Evolutionary conservation across 1,140 invertebrate species (phyloP).

Genomic region (Pseudobourletiella spinata): DNA sequence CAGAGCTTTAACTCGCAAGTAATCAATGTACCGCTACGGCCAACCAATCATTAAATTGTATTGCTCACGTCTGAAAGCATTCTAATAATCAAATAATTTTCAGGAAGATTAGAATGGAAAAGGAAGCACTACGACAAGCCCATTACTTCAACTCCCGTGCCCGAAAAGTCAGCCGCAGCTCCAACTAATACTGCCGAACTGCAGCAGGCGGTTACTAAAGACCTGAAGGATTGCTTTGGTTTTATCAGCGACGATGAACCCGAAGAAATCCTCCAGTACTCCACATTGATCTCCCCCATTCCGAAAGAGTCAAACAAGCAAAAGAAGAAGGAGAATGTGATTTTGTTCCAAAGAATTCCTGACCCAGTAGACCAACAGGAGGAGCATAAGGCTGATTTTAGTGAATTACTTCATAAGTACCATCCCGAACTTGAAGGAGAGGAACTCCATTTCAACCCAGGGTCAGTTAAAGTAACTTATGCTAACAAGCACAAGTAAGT

Average conservation of each 20-base stretch:
- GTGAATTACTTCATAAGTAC: neutral
- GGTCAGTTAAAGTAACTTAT: neutral
- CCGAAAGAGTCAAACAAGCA: neutral
- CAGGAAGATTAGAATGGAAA: neutral
- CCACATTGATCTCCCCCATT: neutral
- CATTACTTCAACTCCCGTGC: neutral
- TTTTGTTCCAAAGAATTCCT: neutral
- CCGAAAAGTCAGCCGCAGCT: neutral
- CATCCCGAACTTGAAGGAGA: neutral
- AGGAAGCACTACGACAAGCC: neutral
- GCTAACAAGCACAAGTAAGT: neutral
- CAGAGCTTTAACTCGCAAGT: too few species aligned
- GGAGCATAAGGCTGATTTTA: neutral
- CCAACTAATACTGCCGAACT: neutral
- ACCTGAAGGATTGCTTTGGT: neutral
- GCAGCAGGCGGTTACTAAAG: neutral
- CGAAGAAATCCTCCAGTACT: neutral
- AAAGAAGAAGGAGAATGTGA: neutral
- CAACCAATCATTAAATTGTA: too few species aligned
- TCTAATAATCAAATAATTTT: too few species aligned
- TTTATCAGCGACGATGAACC: neutral
- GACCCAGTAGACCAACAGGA: neutral
- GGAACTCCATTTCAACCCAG: neutral
- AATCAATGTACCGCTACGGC: too few species aligned
- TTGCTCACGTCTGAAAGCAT: too few species aligned